phyloP scores from a whole-genome alignment of 1,140 invertebrate species.

The Ceratosolen fusciceps region DNA sequence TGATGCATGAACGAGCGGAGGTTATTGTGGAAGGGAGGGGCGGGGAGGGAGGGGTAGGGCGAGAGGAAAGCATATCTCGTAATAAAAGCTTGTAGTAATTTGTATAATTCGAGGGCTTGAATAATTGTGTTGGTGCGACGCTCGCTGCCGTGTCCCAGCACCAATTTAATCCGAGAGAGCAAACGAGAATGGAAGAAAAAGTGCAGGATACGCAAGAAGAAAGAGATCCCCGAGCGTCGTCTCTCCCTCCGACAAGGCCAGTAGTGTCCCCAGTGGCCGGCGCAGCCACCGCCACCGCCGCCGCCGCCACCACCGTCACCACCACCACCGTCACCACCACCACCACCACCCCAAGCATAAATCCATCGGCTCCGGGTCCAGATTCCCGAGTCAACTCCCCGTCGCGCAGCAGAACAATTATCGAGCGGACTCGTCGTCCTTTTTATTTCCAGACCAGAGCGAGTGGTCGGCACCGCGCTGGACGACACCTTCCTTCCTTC shows the following conservation, averaged over 20 bases:
- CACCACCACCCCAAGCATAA: neutral
- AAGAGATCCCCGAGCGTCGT: neutral
- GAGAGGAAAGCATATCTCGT: too few species aligned
- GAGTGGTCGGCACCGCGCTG: too few species aligned
- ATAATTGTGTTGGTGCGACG: neutral
- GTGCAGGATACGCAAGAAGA: neutral
- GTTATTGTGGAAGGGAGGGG: too few species aligned
- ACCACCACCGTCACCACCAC: too few species aligned
- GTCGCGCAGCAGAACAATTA: conserved; percentile 9
- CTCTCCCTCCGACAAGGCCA: too few species aligned
- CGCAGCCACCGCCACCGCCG: too few species aligned
- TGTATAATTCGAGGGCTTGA: neutral
- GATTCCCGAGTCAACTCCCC: neutral
- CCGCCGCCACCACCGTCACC: too few species aligned
- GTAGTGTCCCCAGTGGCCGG: too few species aligned
- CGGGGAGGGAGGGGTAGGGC: too few species aligned
- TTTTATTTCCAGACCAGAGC: conserved; percentile 14
- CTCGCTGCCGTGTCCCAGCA: too few species aligned
- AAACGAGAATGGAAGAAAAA: neutral
- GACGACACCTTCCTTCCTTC: neutral
- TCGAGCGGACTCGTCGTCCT: conserved; percentile 1
- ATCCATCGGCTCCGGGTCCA: neutral
- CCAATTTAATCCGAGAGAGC: neutral
- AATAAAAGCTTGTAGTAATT: conserved; percentile 3
- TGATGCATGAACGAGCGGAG: too few species aligned